Percentiles rank a stretch among this genome's conserved stretches.
Conservation (phyloP, 2,113 vertebrate species). For the Marcusenius ussheri region DNA sequence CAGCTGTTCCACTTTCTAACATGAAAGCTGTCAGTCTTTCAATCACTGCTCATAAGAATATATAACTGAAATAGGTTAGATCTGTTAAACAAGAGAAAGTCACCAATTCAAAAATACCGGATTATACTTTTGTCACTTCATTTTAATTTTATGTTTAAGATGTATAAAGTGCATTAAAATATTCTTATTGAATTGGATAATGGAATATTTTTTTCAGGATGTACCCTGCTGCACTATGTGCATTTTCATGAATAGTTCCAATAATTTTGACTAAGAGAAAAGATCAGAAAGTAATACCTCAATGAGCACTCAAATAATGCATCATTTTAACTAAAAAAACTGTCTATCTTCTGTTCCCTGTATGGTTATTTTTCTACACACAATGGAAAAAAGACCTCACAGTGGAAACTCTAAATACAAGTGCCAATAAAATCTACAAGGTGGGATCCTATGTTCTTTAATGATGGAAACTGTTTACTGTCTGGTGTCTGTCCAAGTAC, state of each 20-base stretch:
- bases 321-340: background rate
- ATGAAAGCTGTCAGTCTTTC: background rate
- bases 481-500: background rate
- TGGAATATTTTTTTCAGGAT: background rate
- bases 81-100: background rate
- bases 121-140: background rate
- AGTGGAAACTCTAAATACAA: background rate
- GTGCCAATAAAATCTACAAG: background rate
- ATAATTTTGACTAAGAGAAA: background rate
- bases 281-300: background rate
- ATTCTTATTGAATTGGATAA: background rate
- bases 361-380: background rate
- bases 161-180: background rate
- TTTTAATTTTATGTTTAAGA: background rate
- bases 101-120: background rate
- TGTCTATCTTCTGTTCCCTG: background rate
- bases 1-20: background rate
- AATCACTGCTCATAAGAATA: background rate
- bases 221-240: background rate
- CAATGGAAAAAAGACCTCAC: background rate
- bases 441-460: conserved; percentile 1
- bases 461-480: background rate
- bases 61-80: background rate
- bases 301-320: background rate
- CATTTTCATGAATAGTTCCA: background rate